Evolutionary conservation across 2,888 invertebrate genomes (phyloP), one percentile per base, ranked within the genome.

Genomic region (Sinotaia quadrata): DNA sequence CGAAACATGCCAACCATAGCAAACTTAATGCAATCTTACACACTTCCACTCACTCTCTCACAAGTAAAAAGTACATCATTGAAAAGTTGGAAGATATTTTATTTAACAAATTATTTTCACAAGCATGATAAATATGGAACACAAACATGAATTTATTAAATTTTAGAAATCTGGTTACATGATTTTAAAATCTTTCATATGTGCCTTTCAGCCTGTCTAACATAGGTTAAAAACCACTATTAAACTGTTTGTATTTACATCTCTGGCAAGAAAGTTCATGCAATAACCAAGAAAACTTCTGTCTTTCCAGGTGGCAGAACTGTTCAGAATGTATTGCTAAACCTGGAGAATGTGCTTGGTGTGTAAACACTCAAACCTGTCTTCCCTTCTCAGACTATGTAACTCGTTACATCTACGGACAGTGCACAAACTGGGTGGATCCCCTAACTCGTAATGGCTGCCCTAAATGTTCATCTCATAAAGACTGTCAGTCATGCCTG

Each of bases 371-470:
- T 0, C 92, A 87, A 75, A 94, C 95, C 84, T 97, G 97, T 88
- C 96, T 97, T 86, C 94, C 95, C 76, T 97, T 97, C 88, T 94
- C 95, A n/a, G 95, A 96, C 1, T 97, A 97, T 88, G 96, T 96
- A 8, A 95, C 95, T 77, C 94, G 95, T 84, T 96, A 95, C 88
- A 95, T 96, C 85, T 96, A 95, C 88, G 97, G 97, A 0, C 91
- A 95, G 84, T 97, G 97, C 83, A 92, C 95, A 47, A 95, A 95
- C 86, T 97, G 97, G 97, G 91, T 96, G 71, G 97, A 97, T 88
- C 86, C 84, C 70, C 84, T 85, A 62, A 79, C 74, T 18, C 67
- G 75, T 60, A 69, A 72, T 29, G 69, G 77, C 15, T 87, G 86
- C 59, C 77, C 75, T 29, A 82, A 87, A 71, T 89, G 89, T 71